Base-by-base conservation (phyloP, 2,797 vertebrate species). In the Pantherophis alleghaniensis region DNA sequence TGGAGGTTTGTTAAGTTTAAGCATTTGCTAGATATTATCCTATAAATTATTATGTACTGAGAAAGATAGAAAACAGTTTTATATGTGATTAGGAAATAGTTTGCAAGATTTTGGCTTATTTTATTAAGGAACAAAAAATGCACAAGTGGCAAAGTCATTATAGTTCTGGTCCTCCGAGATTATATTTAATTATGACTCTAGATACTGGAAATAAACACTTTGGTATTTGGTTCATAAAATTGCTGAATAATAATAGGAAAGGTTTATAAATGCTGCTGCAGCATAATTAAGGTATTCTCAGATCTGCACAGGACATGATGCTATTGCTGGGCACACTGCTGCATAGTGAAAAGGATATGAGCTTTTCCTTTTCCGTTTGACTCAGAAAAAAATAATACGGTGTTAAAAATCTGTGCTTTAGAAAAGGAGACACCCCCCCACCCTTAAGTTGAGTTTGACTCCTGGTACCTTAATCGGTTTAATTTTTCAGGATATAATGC, bases 291-390 rank as follows among this genome's bases (percentile, higher is more conserved):
- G 32, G 20, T 83, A 83, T 88, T 88, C 37, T 88, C 42, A 18
- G 22, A 91, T 90, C 22, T 55, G 28, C 47, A 87, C 94, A 92
- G 94, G 92, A 86, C 66, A 37, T 83, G 57, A 92, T 51, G 79
- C 57, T 47, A 92, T 93, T 88, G 61, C 59, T 89, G 60, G 94
- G 5, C 61, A n/a, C 55, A 24, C 90, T 92, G 94, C 55, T 0
- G 0, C 55, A 56, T 88, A 93, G 95, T 63, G 94, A 92, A 93
- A 88, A 95, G 92, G 94, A 92, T 92, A 90, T 66, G 2, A 94
- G 69, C 89, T 63, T 95, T 96, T 95, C 66, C 92, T 95, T 95
- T 89, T 94, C 93, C 94, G 94, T 94, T 20, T 92, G 89, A 92
- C 10, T 96, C 89, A 91, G 92, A 91, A 95, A 95, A 83, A 88